Conservation (phyloP, 2,888 invertebrate species). For the Eugnorisma glareosa region DNA sequence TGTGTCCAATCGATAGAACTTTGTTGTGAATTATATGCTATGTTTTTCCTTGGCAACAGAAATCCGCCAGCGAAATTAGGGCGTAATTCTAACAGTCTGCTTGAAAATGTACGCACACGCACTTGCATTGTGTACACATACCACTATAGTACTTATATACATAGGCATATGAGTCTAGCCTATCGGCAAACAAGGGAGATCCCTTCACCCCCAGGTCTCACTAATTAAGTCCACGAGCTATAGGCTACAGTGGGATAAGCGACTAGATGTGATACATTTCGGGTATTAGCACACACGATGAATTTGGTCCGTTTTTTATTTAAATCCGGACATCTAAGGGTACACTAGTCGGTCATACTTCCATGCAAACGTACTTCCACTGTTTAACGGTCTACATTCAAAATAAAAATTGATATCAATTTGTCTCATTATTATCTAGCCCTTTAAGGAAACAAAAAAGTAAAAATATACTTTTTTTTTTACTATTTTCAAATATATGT, state of each 20-base stretch:
- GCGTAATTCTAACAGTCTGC: neutral
- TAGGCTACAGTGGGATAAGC: neutral
- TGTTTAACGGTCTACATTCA: too few relatives aligned
- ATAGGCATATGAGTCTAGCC: slow-evolving; percentile 13
- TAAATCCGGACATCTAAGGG: too few relatives aligned
- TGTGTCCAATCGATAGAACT: neutral
- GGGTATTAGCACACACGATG: too few relatives aligned
- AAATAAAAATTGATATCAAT: too few relatives aligned
- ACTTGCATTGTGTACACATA: neutral
- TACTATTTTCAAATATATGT: too few relatives aligned
- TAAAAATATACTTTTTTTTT: too few relatives aligned
- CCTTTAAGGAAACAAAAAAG: too few relatives aligned
- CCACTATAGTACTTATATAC: neutral
- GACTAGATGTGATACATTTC: slow-evolving; percentile 16
- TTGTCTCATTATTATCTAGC: too few relatives aligned
- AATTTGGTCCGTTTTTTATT: neutral
- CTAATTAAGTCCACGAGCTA: slow-evolving; percentile 55
- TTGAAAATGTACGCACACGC: neutral
- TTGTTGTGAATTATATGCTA: neutral
- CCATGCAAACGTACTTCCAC: too few relatives aligned
- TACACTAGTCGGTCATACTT: too few relatives aligned
- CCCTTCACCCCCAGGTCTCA: slow-evolving; percentile 40
- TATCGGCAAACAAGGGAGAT: slow-evolving; percentile 39
- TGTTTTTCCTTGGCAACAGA: neutral
- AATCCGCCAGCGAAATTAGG: neutral